Evolutionary conservation across 2,888 invertebrate genomes (phyloP).

Genomic region (Strigamia maritima): DNA sequence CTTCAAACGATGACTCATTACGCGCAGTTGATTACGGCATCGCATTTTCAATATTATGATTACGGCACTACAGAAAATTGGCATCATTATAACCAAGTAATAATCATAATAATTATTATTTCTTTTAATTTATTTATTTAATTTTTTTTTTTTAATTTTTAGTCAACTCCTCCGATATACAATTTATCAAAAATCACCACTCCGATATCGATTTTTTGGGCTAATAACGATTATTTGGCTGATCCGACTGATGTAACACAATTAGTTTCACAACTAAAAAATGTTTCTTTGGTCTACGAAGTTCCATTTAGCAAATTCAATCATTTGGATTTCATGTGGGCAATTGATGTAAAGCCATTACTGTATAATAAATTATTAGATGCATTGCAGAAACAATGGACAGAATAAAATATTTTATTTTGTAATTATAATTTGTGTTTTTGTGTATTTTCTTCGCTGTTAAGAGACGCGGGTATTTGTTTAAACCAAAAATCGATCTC

Average conservation of each 20-base stretch:
- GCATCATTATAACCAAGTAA: neutral
- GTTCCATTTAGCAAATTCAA: neutral
- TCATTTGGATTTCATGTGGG: constrained; percentile 27
- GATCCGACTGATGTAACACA: neutral
- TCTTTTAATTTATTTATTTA: neutral
- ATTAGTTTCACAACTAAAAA: neutral
- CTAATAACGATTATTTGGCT: neutral
- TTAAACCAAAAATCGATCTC: neutral
- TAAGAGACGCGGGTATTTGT: neutral
- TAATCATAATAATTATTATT: neutral
- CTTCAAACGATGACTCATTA: neutral
- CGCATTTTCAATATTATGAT: neutral
- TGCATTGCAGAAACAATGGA: neutral
- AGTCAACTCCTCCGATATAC: neutral
- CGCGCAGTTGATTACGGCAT: neutral
- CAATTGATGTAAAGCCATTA: constrained; percentile 18
- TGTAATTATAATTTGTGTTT: too few relatives aligned
- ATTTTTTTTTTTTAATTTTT: neutral
- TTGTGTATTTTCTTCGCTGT: too few relatives aligned
- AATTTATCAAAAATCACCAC: neutral
- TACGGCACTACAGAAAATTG: neutral
- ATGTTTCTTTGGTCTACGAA: neutral
- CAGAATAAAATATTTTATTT: too few relatives aligned
- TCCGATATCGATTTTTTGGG: neutral
- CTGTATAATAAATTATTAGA: constrained; percentile 8